phyloP scores from a whole-genome alignment of 2,797 vertebrate species.

The Rhinogobio ventralis region DNA sequence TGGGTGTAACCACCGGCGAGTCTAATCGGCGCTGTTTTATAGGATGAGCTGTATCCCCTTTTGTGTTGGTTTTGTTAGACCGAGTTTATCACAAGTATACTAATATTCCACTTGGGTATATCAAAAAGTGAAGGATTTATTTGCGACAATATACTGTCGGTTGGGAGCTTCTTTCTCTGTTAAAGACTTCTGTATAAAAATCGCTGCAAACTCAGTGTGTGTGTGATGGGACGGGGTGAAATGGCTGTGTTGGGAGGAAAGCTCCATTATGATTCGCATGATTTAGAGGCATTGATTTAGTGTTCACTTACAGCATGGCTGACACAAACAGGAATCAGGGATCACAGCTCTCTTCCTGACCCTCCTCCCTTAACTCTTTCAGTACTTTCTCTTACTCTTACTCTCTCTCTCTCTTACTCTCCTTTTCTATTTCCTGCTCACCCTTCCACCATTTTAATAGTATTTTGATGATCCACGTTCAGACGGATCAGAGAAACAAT shows the following conservation, averaged over 20 bases:
- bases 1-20: constrained; percentile 46
- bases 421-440: neutral
- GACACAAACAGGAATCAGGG: constrained; percentile 55
- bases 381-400: constrained; percentile 7
- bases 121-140: neutral
- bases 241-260: constrained; percentile 49
- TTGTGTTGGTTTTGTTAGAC: neutral
- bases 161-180: neutral
- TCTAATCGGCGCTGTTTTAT: constrained; percentile 24
- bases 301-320: constrained; percentile 45
- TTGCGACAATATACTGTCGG: neutral
- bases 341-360: constrained; percentile 52
- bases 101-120: neutral
- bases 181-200: neutral
- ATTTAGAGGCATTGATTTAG: constrained; percentile 53
- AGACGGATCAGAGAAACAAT: too few species aligned
- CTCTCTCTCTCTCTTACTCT: neutral
- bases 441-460: neutral
- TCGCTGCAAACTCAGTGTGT: neutral
- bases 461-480: neutral
- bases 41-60: neutral
- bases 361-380: constrained; percentile 43
- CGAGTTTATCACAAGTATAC: neutral
- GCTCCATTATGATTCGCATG: constrained; percentile 45
- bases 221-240: constrained; percentile 17